phyloP scores from a whole-genome alignment of 2,888 invertebrate genomes.

The Scaeva pyrastri region DNA sequence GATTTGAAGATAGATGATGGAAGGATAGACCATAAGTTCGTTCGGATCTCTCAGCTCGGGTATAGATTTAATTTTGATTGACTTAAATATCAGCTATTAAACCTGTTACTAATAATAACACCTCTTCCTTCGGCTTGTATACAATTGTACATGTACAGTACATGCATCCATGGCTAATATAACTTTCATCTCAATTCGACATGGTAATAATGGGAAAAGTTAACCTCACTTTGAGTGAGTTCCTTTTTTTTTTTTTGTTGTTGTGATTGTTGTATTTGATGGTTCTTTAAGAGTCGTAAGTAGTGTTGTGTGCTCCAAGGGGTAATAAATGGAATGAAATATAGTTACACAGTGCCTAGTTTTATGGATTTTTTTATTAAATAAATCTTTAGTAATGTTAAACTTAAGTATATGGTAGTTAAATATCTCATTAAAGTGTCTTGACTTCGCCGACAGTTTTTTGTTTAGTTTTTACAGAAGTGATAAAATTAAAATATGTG shows the following conservation, averaged over 20 bases:
- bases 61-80: constrained; percentile 63
- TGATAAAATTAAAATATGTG: background rate
- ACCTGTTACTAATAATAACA: constrained; percentile 37
- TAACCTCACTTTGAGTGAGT: background rate
- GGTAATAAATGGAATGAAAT: constrained; percentile 7
- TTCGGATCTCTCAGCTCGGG: background rate
- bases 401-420: constrained; percentile 7
- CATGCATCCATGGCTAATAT: constrained; percentile 10
- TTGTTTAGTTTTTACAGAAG: background rate
- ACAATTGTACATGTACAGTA: too few relatives aligned
- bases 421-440: constrained; percentile 13
- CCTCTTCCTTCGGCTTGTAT: too few relatives aligned
- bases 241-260: background rate
- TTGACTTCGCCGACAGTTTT: background rate
- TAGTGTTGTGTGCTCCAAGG: background rate
- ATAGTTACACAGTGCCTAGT: background rate
- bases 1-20: constrained; percentile 34
- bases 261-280: background rate
- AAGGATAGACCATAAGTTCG: constrained; percentile 5
- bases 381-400: background rate
- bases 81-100: constrained; percentile 61
- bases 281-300: background rate
- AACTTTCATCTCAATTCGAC: constrained; percentile 29
- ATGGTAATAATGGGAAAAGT: constrained; percentile 16
- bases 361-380: constrained; percentile 14